Evolutionary conservation across 1,140 invertebrate genomes (phyloP), one percentile per base, ranked within the genome.

Genomic region (Trichogramma pretiosum): DNA sequence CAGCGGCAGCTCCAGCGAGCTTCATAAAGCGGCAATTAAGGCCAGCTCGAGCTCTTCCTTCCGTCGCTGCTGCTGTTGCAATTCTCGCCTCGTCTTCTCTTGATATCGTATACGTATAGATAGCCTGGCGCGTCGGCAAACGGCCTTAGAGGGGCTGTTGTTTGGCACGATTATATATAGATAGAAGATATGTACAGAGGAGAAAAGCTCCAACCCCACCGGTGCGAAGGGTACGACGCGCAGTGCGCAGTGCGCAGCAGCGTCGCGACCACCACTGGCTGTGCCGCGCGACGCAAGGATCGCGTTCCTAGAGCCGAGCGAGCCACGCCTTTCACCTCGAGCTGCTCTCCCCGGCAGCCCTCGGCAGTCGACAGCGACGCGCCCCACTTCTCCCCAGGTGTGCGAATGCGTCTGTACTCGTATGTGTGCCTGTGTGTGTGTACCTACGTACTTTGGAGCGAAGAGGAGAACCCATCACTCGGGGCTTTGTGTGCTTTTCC

Each of bases 201-300:
- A 28, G 7, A 13, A 28, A 28, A 28, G 13, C 13, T 7, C 26
- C 7, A 28, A 28, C 13, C 26, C 7, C 26, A 13, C 26, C 13
- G 13, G 26, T 28, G 7, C 7, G 26, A 28, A 7, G 26, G 26
- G 13, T n/a, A n/a, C n/a, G n/a, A n/a, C n/a, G n/a, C n/a, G n/a
- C n/a, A n/a, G n/a, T n/a, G n/a, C n/a, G 26, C 7, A 13, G 7
- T 14, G 32, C 32, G 32, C 5, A 14, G n/a, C 10, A 16, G 26
- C n/a, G 35, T 49, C 42, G 42, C 47, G 47, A 49, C 47, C 47
- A 49, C 47, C n/a, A n/a, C n/a, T n/a, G n/a, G n/a, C n/a, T n/a
- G n/a, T n/a, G n/a, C n/a, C n/a, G n/a, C n/a, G n/a, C n/a, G n/a
- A n/a, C n/a, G n/a, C n/a, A n/a, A n/a, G n/a, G n/a, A n/a, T 49